Base-by-base conservation (phyloP, 2,797 vertebrate species). In the Tokudaia muenninki region DNA sequence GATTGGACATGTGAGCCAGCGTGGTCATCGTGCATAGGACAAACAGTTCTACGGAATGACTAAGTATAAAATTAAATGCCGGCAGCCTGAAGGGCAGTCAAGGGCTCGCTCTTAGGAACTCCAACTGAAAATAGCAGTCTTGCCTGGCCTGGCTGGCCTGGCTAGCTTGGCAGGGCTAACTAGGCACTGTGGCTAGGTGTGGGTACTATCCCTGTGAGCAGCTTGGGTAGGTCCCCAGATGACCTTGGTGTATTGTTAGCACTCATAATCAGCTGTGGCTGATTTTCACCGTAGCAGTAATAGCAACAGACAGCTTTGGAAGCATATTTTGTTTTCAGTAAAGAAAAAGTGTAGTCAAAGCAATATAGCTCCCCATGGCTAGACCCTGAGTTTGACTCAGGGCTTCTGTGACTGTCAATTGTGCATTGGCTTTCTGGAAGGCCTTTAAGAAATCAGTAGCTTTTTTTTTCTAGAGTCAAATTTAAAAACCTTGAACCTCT, bases 201-300 rank as follows among this genome's bases (percentile, higher is more conserved):
- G 87, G 78, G 16, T 55, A 63, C 63, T 87, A 52, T 26, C 41
- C 67, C 63, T 47, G 75, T 47, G 82, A 88, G 34, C 75, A 44
- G 34, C 57, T 63, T 65, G 37, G 37, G 34, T 47, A 75, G 77
- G 31, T 92, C 92, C 97, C 90, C 55, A 50, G 63, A 83, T 94
- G 95, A 96, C 97, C 95, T 74, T 72, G 67, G 84, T 83, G 95
- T 98, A 95, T 97, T 93, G 61, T 96, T 98, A 97, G 94, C 77
- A 90, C 90, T 86, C 63, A 77, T 47, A 87, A 74, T 92, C 84
- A 75, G 57, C 87, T 79, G 67, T 31, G 88, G 84, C 70, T 83
- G 50, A 61, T 90, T 94, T 97, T 78, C 95, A 94, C 77, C 93
- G 83, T 3, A 65, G 75, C 77, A 89, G 61, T 17, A 87, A 90